Evolutionary conservation across 2,888 invertebrate genomes (phyloP).

Genomic region (Oscheius myriophilus): DNA sequence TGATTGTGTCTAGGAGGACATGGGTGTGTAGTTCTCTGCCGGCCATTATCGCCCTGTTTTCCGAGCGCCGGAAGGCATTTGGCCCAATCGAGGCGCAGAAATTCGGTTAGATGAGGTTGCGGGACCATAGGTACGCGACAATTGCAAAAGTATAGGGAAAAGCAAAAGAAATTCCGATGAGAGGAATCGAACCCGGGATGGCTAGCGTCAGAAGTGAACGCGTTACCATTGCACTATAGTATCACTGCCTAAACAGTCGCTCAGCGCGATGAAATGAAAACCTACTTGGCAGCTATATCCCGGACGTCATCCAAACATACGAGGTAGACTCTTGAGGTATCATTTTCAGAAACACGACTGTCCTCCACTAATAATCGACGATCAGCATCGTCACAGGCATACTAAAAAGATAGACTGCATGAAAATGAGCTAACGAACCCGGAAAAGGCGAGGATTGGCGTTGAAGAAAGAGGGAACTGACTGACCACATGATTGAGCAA

Average conservation of each 20-base stretch:
- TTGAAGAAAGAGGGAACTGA: conserved; percentile 47
- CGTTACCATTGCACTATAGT: not conserved
- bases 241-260: conserved; percentile 6
- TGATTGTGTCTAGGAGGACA: too few relatives aligned
- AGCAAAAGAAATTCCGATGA: not conserved
- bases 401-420: conserved; percentile 36
- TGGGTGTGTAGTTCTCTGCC: conserved; percentile 3
- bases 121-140: too few relatives aligned
- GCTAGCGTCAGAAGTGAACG: not conserved
- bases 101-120: not conserved
- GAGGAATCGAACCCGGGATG: not conserved
- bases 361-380: conserved; percentile 58
- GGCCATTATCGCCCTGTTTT: conserved; percentile 18
- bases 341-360: conserved; percentile 39
- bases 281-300: conserved; percentile 30
- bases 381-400: conserved; percentile 67
- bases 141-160: not conserved
- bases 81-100: conserved; percentile 11
- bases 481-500: conserved; percentile 10
- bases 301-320: conserved; percentile 49
- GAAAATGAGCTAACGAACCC: conserved; percentile 35
- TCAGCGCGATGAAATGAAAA: too few relatives aligned
- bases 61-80: conserved; percentile 23
- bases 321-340: conserved; percentile 41
- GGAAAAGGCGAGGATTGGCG: conserved; percentile 61